Conservation (phyloP, 2,797 vertebrate genomes). For the Urophycis tenuis region DNA sequence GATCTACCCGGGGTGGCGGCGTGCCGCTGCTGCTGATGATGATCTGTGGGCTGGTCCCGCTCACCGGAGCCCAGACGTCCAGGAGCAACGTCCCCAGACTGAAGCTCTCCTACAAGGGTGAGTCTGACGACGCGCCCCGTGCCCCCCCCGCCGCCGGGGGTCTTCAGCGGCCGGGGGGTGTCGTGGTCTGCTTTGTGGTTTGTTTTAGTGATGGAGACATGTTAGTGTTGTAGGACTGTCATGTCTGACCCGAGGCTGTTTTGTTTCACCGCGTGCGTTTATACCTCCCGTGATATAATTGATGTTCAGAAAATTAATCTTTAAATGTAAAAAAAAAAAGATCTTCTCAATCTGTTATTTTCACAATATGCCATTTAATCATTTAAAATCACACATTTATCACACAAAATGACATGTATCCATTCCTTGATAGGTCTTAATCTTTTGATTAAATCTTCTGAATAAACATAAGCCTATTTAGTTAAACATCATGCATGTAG, state of each 20-base stretch:
- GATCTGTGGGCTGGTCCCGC: slow-evolving; percentile 75
- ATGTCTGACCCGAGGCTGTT: not conserved
- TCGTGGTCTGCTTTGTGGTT: not conserved
- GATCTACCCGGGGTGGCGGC: slow-evolving; percentile 75
- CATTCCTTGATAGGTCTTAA: not conserved
- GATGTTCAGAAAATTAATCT: no score
- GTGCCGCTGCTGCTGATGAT: slow-evolving; percentile 76
- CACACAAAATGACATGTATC: no score
- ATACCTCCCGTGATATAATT: not conserved
- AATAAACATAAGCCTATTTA: not conserved
- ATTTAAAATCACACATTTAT: not conserved
- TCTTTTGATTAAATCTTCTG: not conserved
- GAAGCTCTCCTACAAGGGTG: slow-evolving; percentile 93
- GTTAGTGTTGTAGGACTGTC: not conserved
- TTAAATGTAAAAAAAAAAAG: not conserved
- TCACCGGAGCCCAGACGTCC: slow-evolving; percentile 68
- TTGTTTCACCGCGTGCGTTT: not conserved
- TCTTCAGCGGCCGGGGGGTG: not conserved
- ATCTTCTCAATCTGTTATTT: not conserved
- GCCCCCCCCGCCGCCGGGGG: no score
- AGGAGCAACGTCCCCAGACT: slow-evolving; percentile 87
- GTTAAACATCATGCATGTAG: not conserved
- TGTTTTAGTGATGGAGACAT: not conserved
- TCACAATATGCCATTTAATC: not conserved
- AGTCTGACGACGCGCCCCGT: no score